Percentiles rank a stretch among this genome's conserved stretches.
phyloP scores from a whole-genome alignment of 2,888 invertebrate species.

The Rhimphoctona megacephalus region DNA sequence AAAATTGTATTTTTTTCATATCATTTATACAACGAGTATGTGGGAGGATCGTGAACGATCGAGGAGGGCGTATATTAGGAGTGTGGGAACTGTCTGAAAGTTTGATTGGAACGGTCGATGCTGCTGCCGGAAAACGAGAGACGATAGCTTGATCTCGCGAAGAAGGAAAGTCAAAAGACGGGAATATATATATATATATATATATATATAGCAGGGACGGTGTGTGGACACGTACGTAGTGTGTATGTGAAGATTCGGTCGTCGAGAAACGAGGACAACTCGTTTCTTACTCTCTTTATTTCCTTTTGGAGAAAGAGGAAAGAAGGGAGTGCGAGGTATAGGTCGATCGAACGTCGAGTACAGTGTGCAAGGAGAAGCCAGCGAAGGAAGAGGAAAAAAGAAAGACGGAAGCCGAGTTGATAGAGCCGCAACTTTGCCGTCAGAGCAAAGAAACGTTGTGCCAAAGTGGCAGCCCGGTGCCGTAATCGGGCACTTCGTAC shows the following conservation, averaged over 20 bases:
- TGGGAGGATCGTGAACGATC: neutral
- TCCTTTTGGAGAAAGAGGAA: slow-evolving; percentile 1
- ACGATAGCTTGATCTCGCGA: slow-evolving; percentile 54
- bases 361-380: neutral
- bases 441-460: slow-evolving; percentile 30
- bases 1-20: neutral
- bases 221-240: slow-evolving; percentile 26
- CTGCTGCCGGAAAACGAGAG: slow-evolving; percentile 46
- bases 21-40: neutral
- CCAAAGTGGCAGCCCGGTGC: slow-evolving; percentile 48
- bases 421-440: slow-evolving; percentile 60
- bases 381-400: slow-evolving; percentile 6
- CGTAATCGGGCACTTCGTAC: slow-evolving; percentile 46
- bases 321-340: slow-evolving; percentile 4
- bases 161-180: slow-evolving; percentile 28
- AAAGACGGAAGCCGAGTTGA: slow-evolving; percentile 6
- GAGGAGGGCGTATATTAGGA: neutral
- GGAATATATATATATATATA: neutral
- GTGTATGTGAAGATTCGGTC: slow-evolving; percentile 33
- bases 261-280: slow-evolving; percentile 54
- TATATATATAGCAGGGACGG: neutral
- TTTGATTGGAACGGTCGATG: slow-evolving; percentile 58
- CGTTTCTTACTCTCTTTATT: slow-evolving; percentile 49
- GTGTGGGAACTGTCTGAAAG: slow-evolving; percentile 38
- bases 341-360: slow-evolving; percentile 43